These are phyloP conservation scores for Hydroisotoma schaefferi DNA, from an alignment of 2,888 invertebrate species.

Conservation along the genomic window DNA sequence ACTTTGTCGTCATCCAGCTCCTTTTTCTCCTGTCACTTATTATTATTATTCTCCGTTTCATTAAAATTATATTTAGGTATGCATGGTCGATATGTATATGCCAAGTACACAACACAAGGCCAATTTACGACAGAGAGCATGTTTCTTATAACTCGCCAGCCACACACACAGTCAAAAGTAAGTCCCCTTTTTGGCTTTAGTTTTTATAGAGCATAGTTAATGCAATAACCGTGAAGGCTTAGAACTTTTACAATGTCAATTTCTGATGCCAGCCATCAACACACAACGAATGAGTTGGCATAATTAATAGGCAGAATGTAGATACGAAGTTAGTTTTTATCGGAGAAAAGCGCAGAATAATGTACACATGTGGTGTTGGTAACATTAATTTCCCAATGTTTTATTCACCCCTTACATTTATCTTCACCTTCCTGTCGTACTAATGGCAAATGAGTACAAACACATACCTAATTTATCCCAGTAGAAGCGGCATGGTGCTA, in stretches of 20 bases:
- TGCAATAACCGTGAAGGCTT: no score
- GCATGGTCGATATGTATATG: neutral
- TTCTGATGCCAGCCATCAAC: neutral
- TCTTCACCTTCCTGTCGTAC: no score
- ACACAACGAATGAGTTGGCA: constrained; percentile 14
- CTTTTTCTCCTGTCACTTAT: constrained; percentile 12
- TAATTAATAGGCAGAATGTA: constrained; percentile 12
- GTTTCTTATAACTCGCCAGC: no score
- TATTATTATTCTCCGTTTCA: constrained; percentile 18
- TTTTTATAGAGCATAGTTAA: no score
- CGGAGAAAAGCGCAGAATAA: neutral
- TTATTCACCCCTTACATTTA: no score
- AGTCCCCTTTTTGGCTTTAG: neutral
- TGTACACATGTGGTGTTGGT: constrained; percentile 11
- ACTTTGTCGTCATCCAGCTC: constrained; percentile 5
- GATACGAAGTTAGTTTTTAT: neutral
- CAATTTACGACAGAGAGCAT: no score
- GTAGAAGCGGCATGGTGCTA: no score
- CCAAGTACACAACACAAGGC: no score
- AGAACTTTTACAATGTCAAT: no score
- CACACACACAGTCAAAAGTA: neutral
- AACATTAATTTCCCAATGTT: constrained; percentile 16
- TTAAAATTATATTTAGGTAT: constrained; percentile 20
- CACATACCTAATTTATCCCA: no score
- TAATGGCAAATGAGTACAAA: no score